A percentile compares a stretch with the other conserved stretches of the same genome.
These are phyloP conservation scores for Mus spretus DNA, from an alignment of 2,797 vertebrate species.

Conservation along the genomic window DNA sequence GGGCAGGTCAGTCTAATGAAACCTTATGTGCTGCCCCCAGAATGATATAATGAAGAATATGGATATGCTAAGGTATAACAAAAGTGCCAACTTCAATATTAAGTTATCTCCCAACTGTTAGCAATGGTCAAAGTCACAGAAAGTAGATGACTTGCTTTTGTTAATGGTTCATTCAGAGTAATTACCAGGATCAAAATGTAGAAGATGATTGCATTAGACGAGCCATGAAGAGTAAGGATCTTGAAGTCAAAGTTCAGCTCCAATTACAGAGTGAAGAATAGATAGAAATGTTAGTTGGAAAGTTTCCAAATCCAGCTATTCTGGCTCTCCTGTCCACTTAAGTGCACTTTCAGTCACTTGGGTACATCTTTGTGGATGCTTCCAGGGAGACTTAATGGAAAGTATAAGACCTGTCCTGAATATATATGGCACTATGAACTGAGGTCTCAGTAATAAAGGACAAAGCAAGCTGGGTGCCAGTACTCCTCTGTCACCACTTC, in stretches of 20 bases:
- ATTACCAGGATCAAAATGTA: slow-evolving; percentile 29
- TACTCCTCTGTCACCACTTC: neutral
- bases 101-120: slow-evolving; percentile 7
- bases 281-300: neutral
- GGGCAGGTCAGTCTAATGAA: neutral
- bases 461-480: neutral
- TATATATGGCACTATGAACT: too few species aligned
- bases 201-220: slow-evolving; percentile 31
- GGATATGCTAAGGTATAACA: neutral
- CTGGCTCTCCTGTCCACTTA: neutral
- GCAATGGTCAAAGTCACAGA: neutral
- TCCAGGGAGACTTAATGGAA: neutral
- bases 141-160: slow-evolving; percentile 4
- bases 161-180: slow-evolving; percentile 8
- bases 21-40: neutral
- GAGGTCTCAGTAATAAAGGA: neutral
- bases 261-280: slow-evolving; percentile 27
- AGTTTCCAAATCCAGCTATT: neutral
- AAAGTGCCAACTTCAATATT: neutral
- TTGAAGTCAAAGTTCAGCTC: slow-evolving; percentile 39
- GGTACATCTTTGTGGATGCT: neutral
- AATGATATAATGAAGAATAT: neutral
- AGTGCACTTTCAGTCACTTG: neutral
- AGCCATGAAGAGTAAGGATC: neutral
- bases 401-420: neutral